Evolutionary conservation across 1,140 invertebrate genomes (phyloP).

Genomic region (Apis cerana): DNA sequence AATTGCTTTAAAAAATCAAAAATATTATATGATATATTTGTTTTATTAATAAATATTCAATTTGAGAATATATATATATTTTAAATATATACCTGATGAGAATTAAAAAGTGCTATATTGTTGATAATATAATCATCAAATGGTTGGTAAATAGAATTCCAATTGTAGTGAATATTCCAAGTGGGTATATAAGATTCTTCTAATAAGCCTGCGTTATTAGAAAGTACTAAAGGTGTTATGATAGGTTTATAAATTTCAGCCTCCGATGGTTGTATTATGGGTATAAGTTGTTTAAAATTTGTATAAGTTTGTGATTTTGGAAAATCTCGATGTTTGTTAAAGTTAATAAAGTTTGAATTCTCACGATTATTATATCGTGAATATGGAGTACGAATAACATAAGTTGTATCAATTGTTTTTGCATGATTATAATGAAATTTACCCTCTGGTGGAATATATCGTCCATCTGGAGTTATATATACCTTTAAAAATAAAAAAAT

Average conservation of each 20-base stretch:
- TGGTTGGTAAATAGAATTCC: conserved; percentile 65
- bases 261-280: conserved; percentile 39
- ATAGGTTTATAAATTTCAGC: conserved; percentile 68
- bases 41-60: not conserved
- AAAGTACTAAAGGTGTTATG: conserved; percentile 65
- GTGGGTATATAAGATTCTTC: conserved; percentile 52
- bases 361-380: conserved; percentile 42
- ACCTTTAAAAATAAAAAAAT: conserved; percentile 57
- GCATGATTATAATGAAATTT: conserved; percentile 70
- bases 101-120: conserved; percentile 66
- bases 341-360: conserved; percentile 21
- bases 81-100: conserved; percentile 64
- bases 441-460: conserved; percentile 78
- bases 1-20: too few relatives aligned
- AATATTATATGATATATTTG: too few relatives aligned
- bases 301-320: conserved; percentile 62
- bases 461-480: conserved; percentile 74
- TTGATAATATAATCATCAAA: conserved; percentile 62
- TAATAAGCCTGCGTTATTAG: conserved; percentile 50
- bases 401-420: conserved; percentile 79
- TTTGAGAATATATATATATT: too few relatives aligned
- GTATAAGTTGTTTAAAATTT: conserved; percentile 59
- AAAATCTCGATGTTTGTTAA: conserved; percentile 46
- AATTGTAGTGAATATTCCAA: conserved; percentile 68
- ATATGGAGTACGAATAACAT: conserved; percentile 76